A percentile compares a stretch with the other conserved stretches of the same genome.
These are phyloP conservation scores for Palythoa grandiflora DNA, from an alignment of 92 coral and sea anemone genomes.

Conservation along the genomic window DNA sequence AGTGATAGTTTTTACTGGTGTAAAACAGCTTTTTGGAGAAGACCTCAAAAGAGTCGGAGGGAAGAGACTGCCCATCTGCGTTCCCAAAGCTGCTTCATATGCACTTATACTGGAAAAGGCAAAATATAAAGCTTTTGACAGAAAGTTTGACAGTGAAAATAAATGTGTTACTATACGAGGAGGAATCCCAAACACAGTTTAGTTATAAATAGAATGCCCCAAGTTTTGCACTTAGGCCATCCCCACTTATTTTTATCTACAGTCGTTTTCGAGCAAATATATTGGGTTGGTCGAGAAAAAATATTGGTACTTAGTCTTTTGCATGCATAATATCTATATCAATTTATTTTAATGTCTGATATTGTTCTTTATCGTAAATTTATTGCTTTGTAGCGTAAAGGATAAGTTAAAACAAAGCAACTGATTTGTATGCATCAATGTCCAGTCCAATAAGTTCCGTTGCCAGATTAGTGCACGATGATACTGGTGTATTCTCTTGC, in stretches of 20 bases:
- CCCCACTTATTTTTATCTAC: background rate
- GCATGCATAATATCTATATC: too few species aligned
- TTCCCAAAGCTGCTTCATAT: conserved; percentile 60
- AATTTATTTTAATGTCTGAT: too few species aligned
- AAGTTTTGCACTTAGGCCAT: background rate
- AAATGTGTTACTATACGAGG: conserved; percentile 65
- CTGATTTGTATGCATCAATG: too few species aligned
- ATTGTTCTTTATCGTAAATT: too few species aligned
- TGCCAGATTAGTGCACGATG: too few species aligned
- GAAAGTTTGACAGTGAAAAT: conserved; percentile 63
- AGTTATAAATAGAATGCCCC: background rate
- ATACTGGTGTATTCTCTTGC: too few species aligned
- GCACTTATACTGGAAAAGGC: conserved; percentile 63
- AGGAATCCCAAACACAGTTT: conserved; percentile 33
- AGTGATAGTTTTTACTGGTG: conserved; percentile 41
- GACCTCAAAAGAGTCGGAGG: conserved; percentile 69
- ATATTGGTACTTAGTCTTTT: too few species aligned
- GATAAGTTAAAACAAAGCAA: too few species aligned
- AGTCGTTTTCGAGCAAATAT: too few species aligned
- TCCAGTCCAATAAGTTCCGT: too few species aligned
- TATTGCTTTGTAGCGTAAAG: too few species aligned
- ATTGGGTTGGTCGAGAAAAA: too few species aligned
- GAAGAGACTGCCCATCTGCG: conserved; percentile 5
- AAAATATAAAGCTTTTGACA: conserved; percentile 78
- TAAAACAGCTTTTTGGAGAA: background rate